Conservation (phyloP, 1,140 invertebrate species). For the Episyrphus balteatus region DNA sequence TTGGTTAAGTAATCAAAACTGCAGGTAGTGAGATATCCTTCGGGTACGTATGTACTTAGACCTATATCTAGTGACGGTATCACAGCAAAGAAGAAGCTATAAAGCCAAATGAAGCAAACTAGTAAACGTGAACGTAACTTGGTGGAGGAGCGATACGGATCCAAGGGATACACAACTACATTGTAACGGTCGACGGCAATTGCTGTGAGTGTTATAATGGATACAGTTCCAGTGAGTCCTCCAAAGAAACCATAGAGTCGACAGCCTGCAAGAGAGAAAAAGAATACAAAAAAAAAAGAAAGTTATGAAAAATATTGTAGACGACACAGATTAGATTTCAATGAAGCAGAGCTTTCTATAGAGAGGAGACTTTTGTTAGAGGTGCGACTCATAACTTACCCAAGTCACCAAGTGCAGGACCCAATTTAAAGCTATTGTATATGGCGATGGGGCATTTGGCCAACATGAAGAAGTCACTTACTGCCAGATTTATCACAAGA, state of each 20-base stretch:
- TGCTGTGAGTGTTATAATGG: constrained; percentile 56
- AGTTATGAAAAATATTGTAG: not conserved
- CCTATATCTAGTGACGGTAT: constrained; percentile 57
- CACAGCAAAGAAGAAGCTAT: constrained; percentile 51
- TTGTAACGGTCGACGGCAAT: constrained; percentile 60
- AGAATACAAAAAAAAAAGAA: constrained; percentile 13
- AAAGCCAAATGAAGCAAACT: constrained; percentile 58
- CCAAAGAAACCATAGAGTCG: constrained; percentile 59
- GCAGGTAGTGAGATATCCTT: constrained; percentile 68
- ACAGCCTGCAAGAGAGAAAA: constrained; percentile 43
- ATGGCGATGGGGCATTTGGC: constrained; percentile 58
- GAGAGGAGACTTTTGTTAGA: no score
- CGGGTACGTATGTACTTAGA: constrained; percentile 60
- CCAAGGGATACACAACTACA: constrained; percentile 60
- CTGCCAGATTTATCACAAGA: constrained; percentile 62
- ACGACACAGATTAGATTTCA: constrained; percentile 1
- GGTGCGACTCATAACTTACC: constrained; percentile 37
- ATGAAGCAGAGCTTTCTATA: not conserved
- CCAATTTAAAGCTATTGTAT: constrained; percentile 55
- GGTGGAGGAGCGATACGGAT: constrained; percentile 47
- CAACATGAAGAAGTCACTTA: constrained; percentile 62
- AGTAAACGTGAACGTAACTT: constrained; percentile 48
- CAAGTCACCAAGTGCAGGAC: constrained; percentile 53
- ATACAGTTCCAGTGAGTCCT: constrained; percentile 56
- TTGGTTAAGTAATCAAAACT: constrained; percentile 67